Conservation (phyloP, 2,888 invertebrate species). For the Lasioglossum pauxillum region DNA sequence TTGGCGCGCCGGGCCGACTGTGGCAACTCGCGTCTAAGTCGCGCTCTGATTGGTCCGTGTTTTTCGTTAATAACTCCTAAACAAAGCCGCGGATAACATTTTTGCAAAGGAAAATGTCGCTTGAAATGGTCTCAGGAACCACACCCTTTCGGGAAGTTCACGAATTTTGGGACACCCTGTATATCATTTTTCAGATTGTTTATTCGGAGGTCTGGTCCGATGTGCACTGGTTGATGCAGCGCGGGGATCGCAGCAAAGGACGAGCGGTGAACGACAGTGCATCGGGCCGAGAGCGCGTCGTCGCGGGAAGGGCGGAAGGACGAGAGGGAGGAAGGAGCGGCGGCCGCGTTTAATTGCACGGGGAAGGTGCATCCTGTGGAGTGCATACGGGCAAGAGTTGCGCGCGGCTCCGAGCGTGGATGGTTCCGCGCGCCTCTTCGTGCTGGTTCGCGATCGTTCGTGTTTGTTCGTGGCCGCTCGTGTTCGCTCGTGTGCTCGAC, state of each 20-base stretch:
- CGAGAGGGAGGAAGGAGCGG: slow-evolving; percentile 8
- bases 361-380: slow-evolving; percentile 5
- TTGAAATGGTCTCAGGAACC: too few relatives aligned
- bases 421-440: background rate
- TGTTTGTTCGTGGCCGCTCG: background rate
- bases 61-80: too few relatives aligned
- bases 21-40: too few relatives aligned
- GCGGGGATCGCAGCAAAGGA: background rate
- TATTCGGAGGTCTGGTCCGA: background rate
- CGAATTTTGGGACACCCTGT: too few relatives aligned
- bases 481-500: background rate
- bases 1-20: too few relatives aligned
- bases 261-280: background rate
- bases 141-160: too few relatives aligned
- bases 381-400: background rate
- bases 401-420: background rate
- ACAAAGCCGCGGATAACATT: too few relatives aligned
- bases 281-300: background rate
- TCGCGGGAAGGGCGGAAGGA: background rate
- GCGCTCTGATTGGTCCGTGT: too few relatives aligned
- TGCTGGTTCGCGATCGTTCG: background rate
- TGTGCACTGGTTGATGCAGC: background rate
- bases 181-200: background rate
- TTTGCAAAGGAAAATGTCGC: too few relatives aligned
- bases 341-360: background rate